Conservation (phyloP, 2,797 vertebrate genomes). For the Acanthornis magna region DNA sequence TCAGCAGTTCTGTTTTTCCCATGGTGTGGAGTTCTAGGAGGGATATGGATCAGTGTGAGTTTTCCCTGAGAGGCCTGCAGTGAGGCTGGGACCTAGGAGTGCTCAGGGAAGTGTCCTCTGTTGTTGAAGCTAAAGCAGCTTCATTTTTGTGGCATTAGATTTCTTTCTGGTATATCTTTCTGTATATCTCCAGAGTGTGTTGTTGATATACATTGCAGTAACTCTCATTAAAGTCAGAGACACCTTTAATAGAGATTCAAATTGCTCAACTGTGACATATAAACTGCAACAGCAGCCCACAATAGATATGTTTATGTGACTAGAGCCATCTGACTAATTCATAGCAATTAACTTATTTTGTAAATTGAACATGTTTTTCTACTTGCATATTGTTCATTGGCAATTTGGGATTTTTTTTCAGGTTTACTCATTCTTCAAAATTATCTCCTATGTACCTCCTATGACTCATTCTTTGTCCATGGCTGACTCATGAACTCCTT, state of each 20-base stretch:
- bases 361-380: conserved; percentile 49
- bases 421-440: conserved; percentile 49
- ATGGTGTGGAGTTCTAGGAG: neutral
- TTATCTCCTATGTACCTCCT: conserved; percentile 6
- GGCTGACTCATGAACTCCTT: conserved; percentile 30
- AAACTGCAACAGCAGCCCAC: conserved; percentile 10
- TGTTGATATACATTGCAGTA: neutral
- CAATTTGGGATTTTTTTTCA: conserved; percentile 44
- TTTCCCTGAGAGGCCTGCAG: neutral
- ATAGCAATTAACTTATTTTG: conserved; percentile 39
- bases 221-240: conserved; percentile 10
- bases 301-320: conserved; percentile 9
- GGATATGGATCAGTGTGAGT: neutral
- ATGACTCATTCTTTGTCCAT: conserved; percentile 50
- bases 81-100: neutral
- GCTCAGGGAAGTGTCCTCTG: neutral
- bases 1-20: neutral
- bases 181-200: neutral
- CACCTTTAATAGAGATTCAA: neutral
- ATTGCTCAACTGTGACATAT: conserved; percentile 18
- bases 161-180: neutral
- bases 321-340: conserved; percentile 50
- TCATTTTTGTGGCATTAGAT: neutral
- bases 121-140: neutral
- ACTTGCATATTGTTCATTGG: conserved; percentile 35